Percentiles rank a stretch among this genome's conserved stretches.
Evolutionary conservation across 1,140 invertebrate genomes (phyloP).

Genomic region (Arion vulgaris): DNA sequence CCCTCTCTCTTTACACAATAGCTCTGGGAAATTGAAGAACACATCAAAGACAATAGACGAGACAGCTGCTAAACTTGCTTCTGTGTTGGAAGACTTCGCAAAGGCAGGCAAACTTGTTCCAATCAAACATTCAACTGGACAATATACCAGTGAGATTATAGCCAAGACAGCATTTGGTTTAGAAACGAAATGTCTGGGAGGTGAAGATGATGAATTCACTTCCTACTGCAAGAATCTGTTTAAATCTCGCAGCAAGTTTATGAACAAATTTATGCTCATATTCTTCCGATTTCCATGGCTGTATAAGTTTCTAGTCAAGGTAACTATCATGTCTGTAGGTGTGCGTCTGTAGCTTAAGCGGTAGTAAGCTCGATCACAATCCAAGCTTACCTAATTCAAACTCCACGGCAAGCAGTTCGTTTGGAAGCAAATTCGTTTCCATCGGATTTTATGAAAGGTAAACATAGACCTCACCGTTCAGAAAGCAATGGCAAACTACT

Average conservation of each 20-base stretch:
- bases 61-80: not conserved
- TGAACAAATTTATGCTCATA: slow-evolving; percentile 9
- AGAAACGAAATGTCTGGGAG: slow-evolving; percentile 6
- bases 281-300: slow-evolving; percentile 6
- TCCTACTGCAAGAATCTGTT: not conserved
- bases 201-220: slow-evolving; percentile 20
- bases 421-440: too few relatives aligned
- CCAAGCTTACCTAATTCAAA: too few relatives aligned
- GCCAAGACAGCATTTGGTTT: slow-evolving; percentile 31
- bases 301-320: slow-evolving; percentile 2
- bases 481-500: too few relatives aligned
- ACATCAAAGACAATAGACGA: slow-evolving; percentile 9
- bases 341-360: too few relatives aligned
- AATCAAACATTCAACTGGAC: not conserved
- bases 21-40: slow-evolving; percentile 25
- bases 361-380: too few relatives aligned
- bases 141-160: slow-evolving; percentile 23
- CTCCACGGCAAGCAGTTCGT: too few relatives aligned
- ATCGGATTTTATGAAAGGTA: too few relatives aligned
- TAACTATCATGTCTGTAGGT: slow-evolving; percentile 5
- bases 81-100: not conserved
- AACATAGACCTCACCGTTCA: too few relatives aligned
- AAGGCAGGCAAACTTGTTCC: not conserved
- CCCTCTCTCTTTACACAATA: too few relatives aligned
- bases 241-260: not conserved